Percentiles rank a stretch among this genome's conserved stretches.
These are phyloP conservation scores for Murina feae DNA, from an alignment of 2,113 vertebrate species.

Conservation along the genomic window DNA sequence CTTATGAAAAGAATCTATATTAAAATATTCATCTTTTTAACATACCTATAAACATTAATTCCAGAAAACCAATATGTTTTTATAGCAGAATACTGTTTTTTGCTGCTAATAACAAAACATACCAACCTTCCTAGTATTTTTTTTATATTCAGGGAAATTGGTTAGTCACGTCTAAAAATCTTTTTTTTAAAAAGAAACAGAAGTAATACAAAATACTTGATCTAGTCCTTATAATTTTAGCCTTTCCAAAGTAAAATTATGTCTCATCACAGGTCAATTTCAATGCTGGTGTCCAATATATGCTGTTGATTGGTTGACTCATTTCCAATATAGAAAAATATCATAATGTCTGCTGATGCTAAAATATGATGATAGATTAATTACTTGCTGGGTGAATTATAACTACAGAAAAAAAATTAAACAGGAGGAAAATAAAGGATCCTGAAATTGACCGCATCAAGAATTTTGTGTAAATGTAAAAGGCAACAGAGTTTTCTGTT, in stretches of 20 bases:
- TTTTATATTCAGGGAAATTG: background rate
- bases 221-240: background rate
- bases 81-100: background rate
- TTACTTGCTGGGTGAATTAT: background rate
- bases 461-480: background rate
- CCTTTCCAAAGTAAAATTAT: background rate
- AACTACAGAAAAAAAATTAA: slow-evolving; percentile 37
- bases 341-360: background rate
- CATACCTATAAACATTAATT: slow-evolving; percentile 19
- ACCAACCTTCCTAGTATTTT: background rate
- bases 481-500: background rate
- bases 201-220: slow-evolving; percentile 25
- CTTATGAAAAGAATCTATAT: slow-evolving; percentile 12
- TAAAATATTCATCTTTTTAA: slow-evolving; percentile 31
- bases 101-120: background rate
- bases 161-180: background rate
- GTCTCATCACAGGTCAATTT: background rate
- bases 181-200: slow-evolving; percentile 4
- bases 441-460: background rate
- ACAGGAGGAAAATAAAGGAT: background rate
- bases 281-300: background rate
- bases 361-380: background rate
- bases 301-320: background rate
- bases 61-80: slow-evolving; percentile 29
- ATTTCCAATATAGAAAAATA: slow-evolving; percentile 34